Percentiles rank a stretch among this genome's conserved stretches.
Conservation (phyloP, 1,140 invertebrate species). For the Ceratosolen fusciceps region DNA sequence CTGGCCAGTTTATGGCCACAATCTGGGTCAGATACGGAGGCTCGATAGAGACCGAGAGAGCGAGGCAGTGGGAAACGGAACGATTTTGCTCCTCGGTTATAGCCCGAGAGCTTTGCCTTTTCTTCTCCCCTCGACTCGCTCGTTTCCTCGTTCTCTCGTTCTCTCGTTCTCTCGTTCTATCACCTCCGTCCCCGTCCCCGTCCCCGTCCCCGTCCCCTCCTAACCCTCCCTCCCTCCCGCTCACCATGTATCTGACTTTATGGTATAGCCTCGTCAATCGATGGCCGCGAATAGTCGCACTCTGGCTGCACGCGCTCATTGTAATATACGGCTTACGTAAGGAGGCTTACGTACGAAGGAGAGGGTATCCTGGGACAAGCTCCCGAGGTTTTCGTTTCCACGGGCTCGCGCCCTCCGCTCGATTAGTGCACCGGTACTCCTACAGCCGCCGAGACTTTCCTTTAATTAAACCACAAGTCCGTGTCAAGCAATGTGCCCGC, state of each 20-base stretch:
- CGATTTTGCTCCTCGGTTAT: constrained; percentile 17
- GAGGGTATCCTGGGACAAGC: too few species aligned
- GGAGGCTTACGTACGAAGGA: background rate
- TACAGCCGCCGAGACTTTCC: too few species aligned
- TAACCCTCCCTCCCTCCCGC: too few species aligned
- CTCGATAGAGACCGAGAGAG: constrained; percentile 44
- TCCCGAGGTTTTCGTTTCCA: too few species aligned
- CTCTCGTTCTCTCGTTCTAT: background rate
- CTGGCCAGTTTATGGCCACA: constrained; percentile 52
- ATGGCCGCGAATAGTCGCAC: background rate
- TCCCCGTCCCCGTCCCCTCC: too few species aligned
- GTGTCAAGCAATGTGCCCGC: too few species aligned
- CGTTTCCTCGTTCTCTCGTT: background rate
- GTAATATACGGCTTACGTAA: background rate
- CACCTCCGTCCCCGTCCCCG: too few species aligned
- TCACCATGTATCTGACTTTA: too few species aligned
- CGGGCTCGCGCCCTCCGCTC: too few species aligned
- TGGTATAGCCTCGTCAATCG: constrained; percentile 17
- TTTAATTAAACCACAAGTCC: too few species aligned
- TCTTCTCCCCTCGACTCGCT: background rate
- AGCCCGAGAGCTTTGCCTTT: constrained; percentile 4
- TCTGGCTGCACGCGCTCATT: background rate
- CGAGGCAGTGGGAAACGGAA: constrained; percentile 17
- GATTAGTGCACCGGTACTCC: too few species aligned
- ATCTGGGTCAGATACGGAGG: constrained; percentile 58